Base-by-base conservation (phyloP, 2,888 invertebrate genomes). In the Hirtodrosophila trivittata region DNA sequence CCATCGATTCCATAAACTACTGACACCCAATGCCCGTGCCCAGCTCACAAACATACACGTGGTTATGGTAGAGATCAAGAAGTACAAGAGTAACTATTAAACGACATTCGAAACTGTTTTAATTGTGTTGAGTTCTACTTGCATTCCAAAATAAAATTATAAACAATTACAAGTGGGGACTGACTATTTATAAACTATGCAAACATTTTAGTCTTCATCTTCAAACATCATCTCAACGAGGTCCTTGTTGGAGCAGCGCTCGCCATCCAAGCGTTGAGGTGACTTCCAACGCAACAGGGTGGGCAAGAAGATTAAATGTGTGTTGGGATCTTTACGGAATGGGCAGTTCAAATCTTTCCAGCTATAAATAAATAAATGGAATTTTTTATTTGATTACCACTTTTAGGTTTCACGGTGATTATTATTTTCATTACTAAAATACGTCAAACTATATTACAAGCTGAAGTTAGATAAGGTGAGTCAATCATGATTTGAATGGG, bases 61-160 rank as follows among this genome's bases (percentile, higher is more conserved):
- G 62, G 96, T 99, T 60, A 99, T 99, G 97, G 97, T 98, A 1
- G 99, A 99, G 92, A 97, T 99, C 69, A 99, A 99, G 91, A 99
- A 99, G 92, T 98, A 98, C 91, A 99, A 99, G 92, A 97, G 97
- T 5, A 96, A 95, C 90, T 99, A 97, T 92, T 98, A 92, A 92
- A 46, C 8, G 42, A 41, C 58, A 46, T 35, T 63, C 47, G 10
- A 39, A 49, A 55, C 14, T 8, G 28, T 32, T 14, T 59, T 55
- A 58, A 21, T 41, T 30, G 10, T 38, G 38, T 54, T 55, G 25
- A 32, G 13, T 30, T 43, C 13, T 21, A 35, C 26, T 16, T 26
- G 14, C 16, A 58, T 70, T 62, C 59, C 65, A 46, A 69, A 64
- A 52, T 47, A 56, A 67, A 62, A 52, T 57, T 43, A 21, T 32